Base-by-base conservation (phyloP, 2,113 vertebrate genomes). In the Oncorhynchus gorbuscha region DNA sequence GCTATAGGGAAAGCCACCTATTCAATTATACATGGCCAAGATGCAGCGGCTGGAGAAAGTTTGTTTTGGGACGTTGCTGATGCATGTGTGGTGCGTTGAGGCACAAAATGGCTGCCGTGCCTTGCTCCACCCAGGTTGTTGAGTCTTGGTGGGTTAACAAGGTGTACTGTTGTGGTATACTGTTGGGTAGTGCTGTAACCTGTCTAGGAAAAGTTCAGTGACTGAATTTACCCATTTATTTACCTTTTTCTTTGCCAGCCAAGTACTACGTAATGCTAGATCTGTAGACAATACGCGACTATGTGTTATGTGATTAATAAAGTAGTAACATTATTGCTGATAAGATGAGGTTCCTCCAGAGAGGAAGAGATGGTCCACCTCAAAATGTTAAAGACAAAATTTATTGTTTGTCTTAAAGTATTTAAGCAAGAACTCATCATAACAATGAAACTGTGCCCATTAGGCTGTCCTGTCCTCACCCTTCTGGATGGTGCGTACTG, bases 11-110 rank as follows among this genome's bases (percentile, higher is more conserved):
- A 61, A 76, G 74, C 71, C 67, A 49, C 78, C 11, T 5, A 20
- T 81, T 91, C 55, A 91, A 90, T 93, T 86, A 92, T 90, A 75
- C 18, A 93, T 92, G 76, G 58, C 18, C 13, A 48, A 61, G 84
- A 62, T 71, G 13, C 24, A 26, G 73, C 45, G 74, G 58, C 28
- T 61, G 11, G 18, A 14, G 58, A 59, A 69, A 6, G 45, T 69
- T 64, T 48, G 45, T 45, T 64, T 48, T 16, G 35, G 69, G 32
- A 20, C 1, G 3, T 72, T 69, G 67, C 65, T 67, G 30, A 65
- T 76, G 48, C 2, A 6, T 66, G 73, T 28, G 4, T 2, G 13
- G 39, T 59, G 62, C 72, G 4, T 5, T n/a, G 13, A 20, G 22
- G 26, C 49, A 30, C 6, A 22, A 64, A 35, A 64, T 14, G 20